These are phyloP conservation scores for Ectemnius continuus DNA, from an alignment of 2,888 invertebrate genomes.

Conservation along the genomic window DNA sequence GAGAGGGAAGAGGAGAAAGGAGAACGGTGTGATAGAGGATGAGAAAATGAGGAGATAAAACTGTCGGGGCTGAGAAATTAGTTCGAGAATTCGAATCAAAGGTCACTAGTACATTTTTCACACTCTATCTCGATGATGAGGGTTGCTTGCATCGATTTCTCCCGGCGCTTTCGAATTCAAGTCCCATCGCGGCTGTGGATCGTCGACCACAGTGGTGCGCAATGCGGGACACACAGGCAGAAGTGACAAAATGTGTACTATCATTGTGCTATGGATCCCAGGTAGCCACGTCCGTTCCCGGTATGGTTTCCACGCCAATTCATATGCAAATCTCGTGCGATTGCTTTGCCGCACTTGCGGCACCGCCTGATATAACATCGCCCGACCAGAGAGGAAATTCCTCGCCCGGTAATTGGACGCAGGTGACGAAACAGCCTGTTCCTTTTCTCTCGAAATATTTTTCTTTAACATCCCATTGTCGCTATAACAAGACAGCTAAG, in stretches of 20 bases:
- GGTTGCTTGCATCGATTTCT: background rate
- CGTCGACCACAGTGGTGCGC: background rate
- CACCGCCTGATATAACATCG: constrained; percentile 1
- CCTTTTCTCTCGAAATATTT: too few species aligned
- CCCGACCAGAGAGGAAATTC: constrained; percentile 5
- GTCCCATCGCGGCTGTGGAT: background rate
- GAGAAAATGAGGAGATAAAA: too few species aligned
- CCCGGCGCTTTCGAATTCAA: background rate
- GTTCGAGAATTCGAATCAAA: background rate
- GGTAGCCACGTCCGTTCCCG: background rate
- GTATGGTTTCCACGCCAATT: constrained; percentile 16
- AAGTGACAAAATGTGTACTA: constrained; percentile 14
- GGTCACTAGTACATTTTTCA: background rate
- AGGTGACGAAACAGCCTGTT: too few species aligned
- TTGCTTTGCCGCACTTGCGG: constrained; percentile 20
- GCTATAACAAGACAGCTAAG: too few species aligned
- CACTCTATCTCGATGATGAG: background rate
- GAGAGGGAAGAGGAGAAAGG: background rate
- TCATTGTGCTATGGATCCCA: constrained; percentile 6
- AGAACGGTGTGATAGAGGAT: background rate
- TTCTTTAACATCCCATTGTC: too few species aligned
- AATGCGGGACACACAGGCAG: too few species aligned
- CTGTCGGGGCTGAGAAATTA: background rate
- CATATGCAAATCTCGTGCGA: constrained; percentile 41
- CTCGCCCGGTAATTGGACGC: background rate